Base-by-base conservation (phyloP, 2,888 invertebrate genomes). In the Pollenia labialis region DNA sequence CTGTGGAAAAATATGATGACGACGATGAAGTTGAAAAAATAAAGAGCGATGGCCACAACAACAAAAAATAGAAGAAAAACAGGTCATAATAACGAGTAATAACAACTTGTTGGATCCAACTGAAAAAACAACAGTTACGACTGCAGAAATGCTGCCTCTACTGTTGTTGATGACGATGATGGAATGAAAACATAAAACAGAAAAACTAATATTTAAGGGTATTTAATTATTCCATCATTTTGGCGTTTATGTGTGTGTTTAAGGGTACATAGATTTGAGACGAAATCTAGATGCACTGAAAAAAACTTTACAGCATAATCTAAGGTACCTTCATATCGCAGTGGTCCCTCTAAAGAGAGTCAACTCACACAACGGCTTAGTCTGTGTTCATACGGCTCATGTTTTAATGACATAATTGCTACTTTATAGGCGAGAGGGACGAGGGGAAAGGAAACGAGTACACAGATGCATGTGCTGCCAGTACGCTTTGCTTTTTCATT, bases 41-140 rank as follows among this genome's bases (percentile, higher is more conserved):
- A 48, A 10, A 11, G 14, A 42, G 50, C 71, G 62, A 79, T 60
- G 69, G 50, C 44, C 66, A 48, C 48, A 50, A 46, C n/a, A n/a
- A n/a, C n/a, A 12, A 16, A 40, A 18, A 12, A 23, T n/a, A 23
- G 14, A 44, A 50, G 42, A 54, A 11, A 11, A 64, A 56, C 52
- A 60, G 69, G 60, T 64, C 76, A 82, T 76, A 76, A 76, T 42
- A 32, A 32, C 32, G 32, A 32, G 32, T 32, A 82, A 82, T 62
- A 76, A 76, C 82, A 82, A 82, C 82, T 82, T 82, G 82, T 82
- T 82, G 82, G 69, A 76, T 69, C 76, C 76, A 52, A 69, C 23
- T 18, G 68, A 82, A 32, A 32, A 50, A 32, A 32, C 32, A 32
- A 76, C 54, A 62, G 42, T 60, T 62, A 71, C 52, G 44, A 62